A percentile compares a stretch with the other conserved stretches of the same genome.
These are phyloP conservation scores for Prorops nasuta DNA, from an alignment of 1,140 invertebrate genomes.

Conservation along the genomic window DNA sequence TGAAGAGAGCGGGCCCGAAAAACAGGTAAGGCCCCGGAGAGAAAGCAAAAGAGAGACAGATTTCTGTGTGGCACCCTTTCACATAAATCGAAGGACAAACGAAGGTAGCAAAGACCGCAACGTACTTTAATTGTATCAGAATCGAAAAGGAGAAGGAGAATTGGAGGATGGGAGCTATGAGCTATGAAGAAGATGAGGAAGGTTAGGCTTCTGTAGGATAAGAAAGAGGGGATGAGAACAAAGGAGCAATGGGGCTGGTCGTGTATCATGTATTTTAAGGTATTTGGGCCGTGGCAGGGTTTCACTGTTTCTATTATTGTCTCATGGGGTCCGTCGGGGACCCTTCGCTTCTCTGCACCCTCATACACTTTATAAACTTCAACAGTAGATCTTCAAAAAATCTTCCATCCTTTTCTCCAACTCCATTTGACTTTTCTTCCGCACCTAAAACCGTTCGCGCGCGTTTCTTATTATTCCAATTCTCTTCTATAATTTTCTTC, in stretches of 20 bases:
- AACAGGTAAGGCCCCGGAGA: too few relatives aligned
- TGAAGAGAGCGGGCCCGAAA: too few relatives aligned
- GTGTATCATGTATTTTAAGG: conserved; percentile 47
- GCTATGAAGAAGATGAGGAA: conserved; percentile 6
- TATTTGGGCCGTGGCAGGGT: conserved; percentile 32
- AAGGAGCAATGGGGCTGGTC: conserved; percentile 24
- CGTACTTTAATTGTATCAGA: conserved; percentile 34
- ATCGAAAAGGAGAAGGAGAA: too few relatives aligned
- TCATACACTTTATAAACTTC: too few relatives aligned
- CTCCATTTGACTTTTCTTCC: background rate
- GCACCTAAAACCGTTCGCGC: too few relatives aligned
- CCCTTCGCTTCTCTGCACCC: conserved; percentile 12
- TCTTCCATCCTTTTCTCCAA: conserved; percentile 14
- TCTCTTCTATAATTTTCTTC: too few relatives aligned
- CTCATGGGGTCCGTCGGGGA: conserved; percentile 38
- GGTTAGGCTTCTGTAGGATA: background rate
- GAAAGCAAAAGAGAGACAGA: too few relatives aligned
- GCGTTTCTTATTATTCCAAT: too few relatives aligned
- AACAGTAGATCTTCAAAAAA: too few relatives aligned
- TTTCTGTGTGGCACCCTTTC: too few relatives aligned
- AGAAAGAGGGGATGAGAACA: conserved; percentile 1
- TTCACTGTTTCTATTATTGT: conserved; percentile 54
- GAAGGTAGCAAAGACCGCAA: conserved; percentile 20
- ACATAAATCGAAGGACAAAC: conserved; percentile 39
- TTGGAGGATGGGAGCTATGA: too few relatives aligned